Conservation (phyloP, 2,797 vertebrate genomes). For the Ctenosaura bakeri region DNA sequence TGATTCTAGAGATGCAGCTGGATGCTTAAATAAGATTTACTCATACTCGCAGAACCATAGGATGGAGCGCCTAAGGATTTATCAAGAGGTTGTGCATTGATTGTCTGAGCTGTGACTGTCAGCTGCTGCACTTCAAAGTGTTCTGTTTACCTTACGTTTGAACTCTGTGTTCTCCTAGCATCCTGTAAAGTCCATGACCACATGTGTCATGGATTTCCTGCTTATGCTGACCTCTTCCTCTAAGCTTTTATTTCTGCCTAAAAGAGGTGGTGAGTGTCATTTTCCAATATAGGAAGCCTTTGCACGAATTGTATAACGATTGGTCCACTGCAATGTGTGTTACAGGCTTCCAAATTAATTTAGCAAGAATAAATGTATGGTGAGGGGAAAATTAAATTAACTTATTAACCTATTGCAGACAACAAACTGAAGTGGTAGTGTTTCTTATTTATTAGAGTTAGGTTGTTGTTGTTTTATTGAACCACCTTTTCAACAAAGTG, state of each 20-base stretch:
- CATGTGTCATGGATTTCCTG: slow-evolving; percentile 41
- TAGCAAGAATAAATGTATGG: slow-evolving; percentile 56
- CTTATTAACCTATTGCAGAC: slow-evolving; percentile 62
- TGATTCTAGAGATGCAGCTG: fast-evolving
- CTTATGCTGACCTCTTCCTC: slow-evolving; percentile 57
- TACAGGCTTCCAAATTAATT: slow-evolving; percentile 57
- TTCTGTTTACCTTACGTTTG: background rate
- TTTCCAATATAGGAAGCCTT: slow-evolving; percentile 60
- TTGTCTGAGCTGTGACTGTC: background rate
- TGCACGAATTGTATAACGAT: slow-evolving; percentile 63
- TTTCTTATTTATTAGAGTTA: background rate
- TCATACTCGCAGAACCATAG: background rate
- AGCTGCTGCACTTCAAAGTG: slow-evolving; percentile 1
- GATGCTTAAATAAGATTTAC: slow-evolving; percentile 37
- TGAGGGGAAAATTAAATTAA: slow-evolving; percentile 61
- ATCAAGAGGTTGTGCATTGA: background rate
- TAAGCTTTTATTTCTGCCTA: slow-evolving; percentile 63
- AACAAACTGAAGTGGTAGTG: background rate
- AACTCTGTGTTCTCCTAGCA: background rate
- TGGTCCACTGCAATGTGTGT: slow-evolving; percentile 51
- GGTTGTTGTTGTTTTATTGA: background rate
- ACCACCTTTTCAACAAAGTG: slow-evolving; percentile 42
- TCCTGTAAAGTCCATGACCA: slow-evolving; percentile 4
- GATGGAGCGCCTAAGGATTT: slow-evolving; percentile 16
- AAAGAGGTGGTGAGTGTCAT: slow-evolving; percentile 68